Base-by-base conservation (phyloP, 2,888 invertebrate species). In the Lepas anatifera region DNA sequence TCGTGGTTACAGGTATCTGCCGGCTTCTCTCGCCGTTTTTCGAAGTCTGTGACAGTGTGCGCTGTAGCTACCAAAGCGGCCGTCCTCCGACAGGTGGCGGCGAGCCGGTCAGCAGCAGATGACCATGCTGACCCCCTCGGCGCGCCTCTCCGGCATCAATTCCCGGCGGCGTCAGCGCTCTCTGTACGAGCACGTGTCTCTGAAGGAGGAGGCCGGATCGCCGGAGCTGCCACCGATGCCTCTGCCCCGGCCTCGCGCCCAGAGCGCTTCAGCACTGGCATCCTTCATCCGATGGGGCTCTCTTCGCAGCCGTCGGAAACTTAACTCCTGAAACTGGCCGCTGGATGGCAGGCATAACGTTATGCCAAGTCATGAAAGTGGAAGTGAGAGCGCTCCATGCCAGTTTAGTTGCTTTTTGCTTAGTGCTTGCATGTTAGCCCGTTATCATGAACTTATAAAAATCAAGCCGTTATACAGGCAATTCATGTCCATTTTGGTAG, bases 281-380 rank as follows among this genome's bases (percentile, higher is more conserved):
- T 73, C 73, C 27, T 73, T 73, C 71, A 68, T 72, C 67, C 68
- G 73, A 22, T 73, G 73, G 73, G 73, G 73, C 29, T 73, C 72
- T 25, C 72, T 72, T 11, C 67, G 72, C 58, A 58, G 32, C 58
- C 8, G 58, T 11, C 29, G 58, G 58, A 58, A 58, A 32, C 58
- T 32, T 22, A 58, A 58, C 58, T 58, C 32, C 13, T 58, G 58
- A 58, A 32, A 6, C 7, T 6, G 6, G 6, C 32, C 58, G 58
- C 18, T 16, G 32, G 58, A 18, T 58, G 58, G 58, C 58, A 58
- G 58, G 0, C 6, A 48, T 25, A 25, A 2, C 6, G 48, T 25
- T 48, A 25, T 25, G n/a, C 2, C 18, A n/a, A n/a, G n/a, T n/a
- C n/a, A n/a, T n/a, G n/a, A n/a, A n/a, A n/a, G n/a, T n/a, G n/a